phyloP scores from a whole-genome alignment of 30 jellyfish, hydroid and myxozoan species.

The Hydractinia symbiolongicarpus region DNA sequence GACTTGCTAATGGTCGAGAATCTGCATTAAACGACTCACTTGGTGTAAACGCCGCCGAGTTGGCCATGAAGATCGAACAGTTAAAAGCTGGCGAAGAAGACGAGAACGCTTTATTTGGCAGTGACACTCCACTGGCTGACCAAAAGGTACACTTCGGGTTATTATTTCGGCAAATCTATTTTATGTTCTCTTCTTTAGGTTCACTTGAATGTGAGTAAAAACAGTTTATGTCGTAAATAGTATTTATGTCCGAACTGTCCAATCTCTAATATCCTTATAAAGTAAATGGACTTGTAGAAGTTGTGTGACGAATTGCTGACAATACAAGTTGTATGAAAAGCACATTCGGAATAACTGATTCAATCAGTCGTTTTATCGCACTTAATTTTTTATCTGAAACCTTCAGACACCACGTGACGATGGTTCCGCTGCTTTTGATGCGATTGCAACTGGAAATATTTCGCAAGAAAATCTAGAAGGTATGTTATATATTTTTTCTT shows the following conservation, averaged over 20 bases:
- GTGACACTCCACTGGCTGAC: constrained; percentile 17
- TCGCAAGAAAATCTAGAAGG: constrained; percentile 20
- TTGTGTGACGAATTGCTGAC: too few species aligned
- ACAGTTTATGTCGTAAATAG: too few species aligned
- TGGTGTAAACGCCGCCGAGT: constrained; percentile 27
- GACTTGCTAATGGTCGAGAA: constrained; percentile 7
- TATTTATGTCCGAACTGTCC: too few species aligned
- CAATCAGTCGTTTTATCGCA: too few species aligned
- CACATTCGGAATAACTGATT: too few species aligned
- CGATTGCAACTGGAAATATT: constrained; percentile 24
- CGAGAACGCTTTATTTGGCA: constrained; percentile 7
- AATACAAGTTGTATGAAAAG: too few species aligned
- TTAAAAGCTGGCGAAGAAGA: constrained; percentile 14
- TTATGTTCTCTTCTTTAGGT: too few species aligned
- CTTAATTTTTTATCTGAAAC: too few species aligned
- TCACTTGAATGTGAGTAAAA: too few species aligned
- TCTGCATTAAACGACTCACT: constrained; percentile 8
- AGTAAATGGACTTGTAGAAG: too few species aligned
- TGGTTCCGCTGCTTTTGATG: constrained; percentile 58
- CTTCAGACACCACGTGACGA: constrained; percentile 41
- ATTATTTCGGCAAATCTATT: too few species aligned
- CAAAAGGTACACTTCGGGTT: constrained; percentile 1
- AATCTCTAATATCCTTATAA: too few species aligned
- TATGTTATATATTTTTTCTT: not conserved
- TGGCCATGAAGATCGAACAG: constrained; percentile 27